Percentiles rank a stretch among this genome's conserved stretches.
These are phyloP conservation scores for Itoplectis maculator DNA, from an alignment of 2,888 invertebrate genomes.

Conservation along the genomic window DNA sequence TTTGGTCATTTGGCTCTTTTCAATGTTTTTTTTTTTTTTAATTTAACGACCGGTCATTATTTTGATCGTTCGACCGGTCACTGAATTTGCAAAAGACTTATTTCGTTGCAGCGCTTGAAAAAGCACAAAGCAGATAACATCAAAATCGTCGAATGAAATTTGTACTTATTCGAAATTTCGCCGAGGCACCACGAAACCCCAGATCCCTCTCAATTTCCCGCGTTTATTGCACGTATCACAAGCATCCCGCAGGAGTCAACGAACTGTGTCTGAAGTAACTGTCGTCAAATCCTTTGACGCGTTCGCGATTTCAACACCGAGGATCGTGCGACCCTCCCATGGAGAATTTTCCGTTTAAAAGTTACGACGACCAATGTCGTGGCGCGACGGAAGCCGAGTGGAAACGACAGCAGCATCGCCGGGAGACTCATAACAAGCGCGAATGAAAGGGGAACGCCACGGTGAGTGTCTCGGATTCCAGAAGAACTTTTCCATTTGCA, in stretches of 20 bases:
- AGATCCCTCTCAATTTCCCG: neutral
- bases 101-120: too few species aligned
- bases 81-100: too few species aligned
- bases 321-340: conserved; percentile 2
- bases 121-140: too few species aligned
- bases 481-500: neutral
- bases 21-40: too few species aligned
- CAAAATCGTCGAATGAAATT: too few species aligned
- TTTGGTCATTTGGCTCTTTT: too few species aligned
- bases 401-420: neutral
- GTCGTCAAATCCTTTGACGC: neutral
- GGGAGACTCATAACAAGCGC: conserved; percentile 9
- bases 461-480: neutral
- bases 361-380: neutral
- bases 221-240: neutral
- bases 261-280: neutral
- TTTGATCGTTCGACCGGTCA: too few species aligned
- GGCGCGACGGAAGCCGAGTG: neutral
- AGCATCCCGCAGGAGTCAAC: neutral
- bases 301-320: neutral
- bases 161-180: neutral
- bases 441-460: neutral
- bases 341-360: conserved; percentile 48
- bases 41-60: too few species aligned
- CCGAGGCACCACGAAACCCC: neutral